A percentile compares a stretch with the other conserved stretches of the same genome.
phyloP scores from a whole-genome alignment of 2,888 invertebrate species.

The Philopedon plagiatum region DNA sequence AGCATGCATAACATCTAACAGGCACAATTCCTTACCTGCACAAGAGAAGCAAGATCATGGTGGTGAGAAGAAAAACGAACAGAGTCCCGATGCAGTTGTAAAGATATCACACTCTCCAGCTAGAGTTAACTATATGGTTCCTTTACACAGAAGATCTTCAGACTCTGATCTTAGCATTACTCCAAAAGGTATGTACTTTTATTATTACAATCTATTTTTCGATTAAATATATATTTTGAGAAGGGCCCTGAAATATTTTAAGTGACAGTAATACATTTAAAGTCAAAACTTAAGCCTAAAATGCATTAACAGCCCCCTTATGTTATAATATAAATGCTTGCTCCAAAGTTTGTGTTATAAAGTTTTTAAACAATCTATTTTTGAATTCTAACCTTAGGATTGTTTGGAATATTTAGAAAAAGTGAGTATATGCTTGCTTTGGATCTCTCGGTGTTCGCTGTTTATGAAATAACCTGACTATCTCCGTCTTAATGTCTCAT shows the following conservation, averaged over 20 bases:
- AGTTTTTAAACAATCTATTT: slow-evolving; percentile 36
- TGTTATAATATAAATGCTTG: not conserved
- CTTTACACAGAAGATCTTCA: slow-evolving; percentile 84
- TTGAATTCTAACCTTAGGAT: slow-evolving; percentile 46
- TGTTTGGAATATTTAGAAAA: slow-evolving; percentile 72
- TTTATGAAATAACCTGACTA: slow-evolving; percentile 18
- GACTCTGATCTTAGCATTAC: slow-evolving; percentile 95
- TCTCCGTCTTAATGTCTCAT: slow-evolving; percentile 22
- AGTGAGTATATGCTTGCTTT: slow-evolving; percentile 69
- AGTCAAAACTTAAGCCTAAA: no score
- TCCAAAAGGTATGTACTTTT: slow-evolving; percentile 91
- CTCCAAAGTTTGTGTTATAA: slow-evolving; percentile 2
- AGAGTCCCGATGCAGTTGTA: slow-evolving; percentile 43
- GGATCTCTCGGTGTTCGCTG: slow-evolving; percentile 40
- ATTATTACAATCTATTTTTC: no score
- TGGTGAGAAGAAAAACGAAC: slow-evolving; percentile 72
- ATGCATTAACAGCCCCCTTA: not conserved
- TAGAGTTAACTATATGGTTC: slow-evolving; percentile 38
- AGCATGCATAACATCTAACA: slow-evolving; percentile 67
- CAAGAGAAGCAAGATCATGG: slow-evolving; percentile 55
- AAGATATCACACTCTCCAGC: slow-evolving; percentile 43
- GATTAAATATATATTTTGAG: no score
- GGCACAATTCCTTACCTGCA: slow-evolving; percentile 64
- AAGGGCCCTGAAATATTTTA: no score
- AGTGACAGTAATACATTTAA: no score